Percentiles rank a stretch among this genome's conserved stretches.
Evolutionary conservation across 2,797 vertebrate genomes (phyloP).

Genomic region (Phrynocephalus forsythii): DNA sequence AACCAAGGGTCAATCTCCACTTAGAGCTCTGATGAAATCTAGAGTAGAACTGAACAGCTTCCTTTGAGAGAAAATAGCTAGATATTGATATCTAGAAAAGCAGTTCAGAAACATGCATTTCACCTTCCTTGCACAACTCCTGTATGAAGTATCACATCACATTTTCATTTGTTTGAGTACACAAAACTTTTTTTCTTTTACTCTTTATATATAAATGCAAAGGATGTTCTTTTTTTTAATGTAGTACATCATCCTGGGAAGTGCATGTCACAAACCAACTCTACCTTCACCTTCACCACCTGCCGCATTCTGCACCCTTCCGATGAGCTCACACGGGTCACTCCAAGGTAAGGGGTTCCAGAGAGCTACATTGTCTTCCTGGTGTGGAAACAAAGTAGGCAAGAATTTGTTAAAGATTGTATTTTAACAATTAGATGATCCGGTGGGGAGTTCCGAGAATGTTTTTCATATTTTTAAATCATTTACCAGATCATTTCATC

Average conservation of each 20-base stretch:
- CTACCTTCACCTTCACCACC: conserved; percentile 98
- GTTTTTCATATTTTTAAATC: neutral
- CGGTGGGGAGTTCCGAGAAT: neutral
- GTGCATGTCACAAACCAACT: conserved; percentile 96
- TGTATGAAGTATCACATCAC: conserved; percentile 62
- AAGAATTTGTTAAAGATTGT: neutral
- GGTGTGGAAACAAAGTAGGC: neutral
- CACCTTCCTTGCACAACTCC: conserved; percentile 67
- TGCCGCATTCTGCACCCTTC: conserved; percentile 98
- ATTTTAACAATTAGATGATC: neutral
- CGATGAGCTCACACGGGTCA: conserved; percentile 93
- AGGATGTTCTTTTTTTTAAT: conserved; percentile 73
- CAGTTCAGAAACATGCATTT: conserved; percentile 35
- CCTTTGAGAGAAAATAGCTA: conserved; percentile 21
- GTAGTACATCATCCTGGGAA: conserved; percentile 96
- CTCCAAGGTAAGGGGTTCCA: conserved; percentile 86
- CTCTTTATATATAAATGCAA: conserved; percentile 70
- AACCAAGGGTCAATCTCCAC: neutral
- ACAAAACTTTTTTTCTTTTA: conserved; percentile 55
- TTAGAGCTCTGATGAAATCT: neutral
- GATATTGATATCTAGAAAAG: conserved; percentile 40
- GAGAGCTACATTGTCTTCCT: conserved; percentile 1
- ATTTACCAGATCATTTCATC: neutral
- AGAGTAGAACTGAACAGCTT: neutral
- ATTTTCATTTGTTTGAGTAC: conserved; percentile 64